A percentile compares a stretch with the other conserved stretches of the same genome.
Evolutionary conservation across 2,113 vertebrate genomes (phyloP).

Genomic region (Atherinomorus stipes): DNA sequence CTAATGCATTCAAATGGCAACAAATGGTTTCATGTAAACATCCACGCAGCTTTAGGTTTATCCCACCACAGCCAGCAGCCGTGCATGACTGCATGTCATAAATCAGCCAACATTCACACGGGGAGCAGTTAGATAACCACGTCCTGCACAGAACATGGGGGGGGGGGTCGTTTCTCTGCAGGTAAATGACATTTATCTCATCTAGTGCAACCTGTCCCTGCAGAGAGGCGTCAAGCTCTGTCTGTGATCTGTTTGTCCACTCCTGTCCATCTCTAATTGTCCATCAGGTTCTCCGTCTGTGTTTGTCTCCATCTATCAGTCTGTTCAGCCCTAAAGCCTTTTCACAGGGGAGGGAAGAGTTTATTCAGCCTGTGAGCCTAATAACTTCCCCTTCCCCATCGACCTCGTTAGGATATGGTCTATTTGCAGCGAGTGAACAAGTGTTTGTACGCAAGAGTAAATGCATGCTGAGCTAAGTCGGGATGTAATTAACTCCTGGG

Average conservation of each 20-base stretch:
- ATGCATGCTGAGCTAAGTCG: constrained; percentile 41
- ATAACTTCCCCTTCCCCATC: constrained; percentile 56
- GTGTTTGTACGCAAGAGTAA: constrained; percentile 44
- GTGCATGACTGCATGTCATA: neutral
- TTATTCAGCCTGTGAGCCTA: constrained; percentile 52
- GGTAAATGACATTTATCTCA: constrained; percentile 38
- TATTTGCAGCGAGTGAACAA: constrained; percentile 45
- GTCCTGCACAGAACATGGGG: constrained; percentile 15
- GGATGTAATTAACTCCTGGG: constrained; percentile 62
- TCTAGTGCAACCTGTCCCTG: constrained; percentile 20
- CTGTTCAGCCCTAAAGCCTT: constrained; percentile 39
- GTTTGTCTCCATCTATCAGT: constrained; percentile 35
- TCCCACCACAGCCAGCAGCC: neutral
- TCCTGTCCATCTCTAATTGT: constrained; percentile 53
- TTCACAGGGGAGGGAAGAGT: constrained; percentile 44
- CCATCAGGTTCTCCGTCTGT: constrained; percentile 54
- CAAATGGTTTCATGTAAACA: neutral
- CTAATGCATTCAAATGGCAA: neutral
- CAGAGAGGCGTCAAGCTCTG: constrained; percentile 26
- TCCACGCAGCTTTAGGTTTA: neutral
- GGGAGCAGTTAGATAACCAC: constrained; percentile 16
- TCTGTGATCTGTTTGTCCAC: constrained; percentile 33
- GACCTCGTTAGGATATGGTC: constrained; percentile 59
- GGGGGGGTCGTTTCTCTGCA: constrained; percentile 38
- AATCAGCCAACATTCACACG: neutral